phyloP scores from a whole-genome alignment of 1,140 invertebrate genomes.

The Schmidtea mediterranea region DNA sequence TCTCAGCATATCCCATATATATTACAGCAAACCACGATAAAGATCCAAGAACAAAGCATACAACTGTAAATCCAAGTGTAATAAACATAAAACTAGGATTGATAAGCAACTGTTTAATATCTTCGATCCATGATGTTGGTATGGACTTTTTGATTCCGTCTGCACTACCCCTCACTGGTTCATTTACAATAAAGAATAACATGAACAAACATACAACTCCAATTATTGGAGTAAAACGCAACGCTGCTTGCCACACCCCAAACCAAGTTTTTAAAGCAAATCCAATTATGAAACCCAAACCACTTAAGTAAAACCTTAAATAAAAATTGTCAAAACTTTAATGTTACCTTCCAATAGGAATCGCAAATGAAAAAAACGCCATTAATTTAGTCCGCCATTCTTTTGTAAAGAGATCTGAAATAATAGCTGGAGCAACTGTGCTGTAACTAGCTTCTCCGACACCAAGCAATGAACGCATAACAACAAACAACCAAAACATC shows the following conservation, averaged over 20 bases:
- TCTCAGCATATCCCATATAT: slow-evolving; percentile 44
- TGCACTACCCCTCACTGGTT: slow-evolving; percentile 58
- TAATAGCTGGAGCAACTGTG: slow-evolving; percentile 91
- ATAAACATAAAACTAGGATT: slow-evolving; percentile 61
- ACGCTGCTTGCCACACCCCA: slow-evolving; percentile 52
- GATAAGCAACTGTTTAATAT: slow-evolving; percentile 38
- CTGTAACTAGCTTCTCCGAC: slow-evolving; percentile 90
- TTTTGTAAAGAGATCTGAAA: slow-evolving; percentile 74
- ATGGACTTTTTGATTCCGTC: slow-evolving; percentile 39
- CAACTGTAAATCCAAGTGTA: slow-evolving; percentile 72
- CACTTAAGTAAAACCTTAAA: too few relatives aligned
- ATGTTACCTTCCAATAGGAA: slow-evolving; percentile 60
- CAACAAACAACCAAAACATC: slow-evolving; percentile 40
- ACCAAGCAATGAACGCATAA: slow-evolving; percentile 69
- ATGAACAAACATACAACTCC: slow-evolving; percentile 53
- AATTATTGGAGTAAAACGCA: slow-evolving; percentile 31
- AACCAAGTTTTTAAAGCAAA: too few relatives aligned
- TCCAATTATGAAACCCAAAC: too few relatives aligned
- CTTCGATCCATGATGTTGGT: slow-evolving; percentile 42
- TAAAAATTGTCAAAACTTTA: too few relatives aligned
- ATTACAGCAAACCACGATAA: slow-evolving; percentile 79
- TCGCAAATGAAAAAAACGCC: slow-evolving; percentile 91
- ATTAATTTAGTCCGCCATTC: slow-evolving; percentile 67
- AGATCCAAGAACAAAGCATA: slow-evolving; percentile 79
- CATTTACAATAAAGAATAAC: slow-evolving; percentile 47